Percentiles rank a stretch among this genome's conserved stretches.
Conservation (phyloP, 2,113 vertebrate species). For the Rhynchopsitta pachyrhyncha region DNA sequence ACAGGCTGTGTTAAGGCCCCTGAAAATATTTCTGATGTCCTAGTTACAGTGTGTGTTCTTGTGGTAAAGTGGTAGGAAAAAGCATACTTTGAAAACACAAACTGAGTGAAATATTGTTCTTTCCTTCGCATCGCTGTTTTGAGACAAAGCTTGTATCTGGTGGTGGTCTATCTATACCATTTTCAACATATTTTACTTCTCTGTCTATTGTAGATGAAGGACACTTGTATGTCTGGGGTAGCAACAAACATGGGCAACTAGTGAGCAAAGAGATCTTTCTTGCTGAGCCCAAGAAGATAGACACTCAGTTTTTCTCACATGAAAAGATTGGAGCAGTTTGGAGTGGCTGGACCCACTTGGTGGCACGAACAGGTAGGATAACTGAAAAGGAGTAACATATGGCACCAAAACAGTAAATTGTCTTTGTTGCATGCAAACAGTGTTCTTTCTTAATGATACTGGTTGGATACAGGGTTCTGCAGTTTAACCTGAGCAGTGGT, state of each 20-base stretch:
- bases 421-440: background rate
- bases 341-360: constrained; percentile 92
- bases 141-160: background rate
- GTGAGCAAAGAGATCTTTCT: constrained; percentile 76
- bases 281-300: constrained; percentile 75
- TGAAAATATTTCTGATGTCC: background rate
- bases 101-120: background rate
- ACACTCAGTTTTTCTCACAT: constrained; percentile 69
- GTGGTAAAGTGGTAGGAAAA: background rate
- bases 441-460: background rate
- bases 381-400: background rate
- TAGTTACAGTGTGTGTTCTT: rapidly evolving
- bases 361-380: constrained; percentile 84
- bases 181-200: constrained; percentile 13
- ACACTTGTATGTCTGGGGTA: constrained; percentile 88
- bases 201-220: constrained; percentile 75
- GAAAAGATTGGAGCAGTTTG: constrained; percentile 81
- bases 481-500: background rate
- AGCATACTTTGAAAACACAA: background rate
- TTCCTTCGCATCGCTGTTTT: background rate
- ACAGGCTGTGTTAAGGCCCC: background rate
- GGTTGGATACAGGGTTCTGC: background rate
- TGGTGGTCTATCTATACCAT: background rate
- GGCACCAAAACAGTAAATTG: background rate
- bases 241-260: constrained; percentile 89